Evolutionary conservation across 2,797 vertebrate genomes (phyloP), one percentile per base, ranked within the genome.

Genomic region (Selene dorsalis): DNA sequence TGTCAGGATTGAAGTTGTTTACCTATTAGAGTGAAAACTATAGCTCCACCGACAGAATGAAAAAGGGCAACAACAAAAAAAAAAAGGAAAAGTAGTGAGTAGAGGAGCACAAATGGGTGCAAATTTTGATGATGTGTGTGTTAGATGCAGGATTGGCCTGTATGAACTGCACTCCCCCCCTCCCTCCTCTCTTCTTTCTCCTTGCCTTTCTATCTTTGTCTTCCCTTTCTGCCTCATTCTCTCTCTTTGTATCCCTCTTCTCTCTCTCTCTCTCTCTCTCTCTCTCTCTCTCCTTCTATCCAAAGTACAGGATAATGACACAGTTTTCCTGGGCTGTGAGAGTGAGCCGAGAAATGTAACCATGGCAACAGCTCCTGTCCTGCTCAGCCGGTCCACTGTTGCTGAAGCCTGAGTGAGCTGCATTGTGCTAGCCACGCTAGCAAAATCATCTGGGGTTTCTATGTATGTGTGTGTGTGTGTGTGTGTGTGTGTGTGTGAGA

Each of bases 281-380:
- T 59, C 75, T 60, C 83, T 62, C 73, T 63, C 82, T 69, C 26
- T 82, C 70, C 90, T 90, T 82, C 91, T 82, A 90, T 93, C 94
- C 92, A 92, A 92, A 92, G 92, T 93, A 91, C 91, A 88, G 90
- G 94, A 95, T 95, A 96, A 96, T 95, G 94, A 95, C 94, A 95
- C 94, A 93, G 91, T 95, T 93, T 94, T 94, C 85, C 92, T 84
- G 89, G 91, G 93, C 93, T 92, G 88, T 56, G 87, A 91, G 92
- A 94, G 90, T 35, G 91, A 92, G 87, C 84, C 14, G 83, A 93
- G 92, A 93, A 92, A 91, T 63, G 95, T 96, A 92, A 91, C 94
- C 94, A 95, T 95, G 82, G 95, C 93, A 95, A 96, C 95, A 92
- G 93, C 94, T 94, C 93, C 90, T 92, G 94, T 94, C 94, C 94